phyloP scores from a whole-genome alignment of 1,140 invertebrate species.

The Lordiphosa clarofinis region DNA sequence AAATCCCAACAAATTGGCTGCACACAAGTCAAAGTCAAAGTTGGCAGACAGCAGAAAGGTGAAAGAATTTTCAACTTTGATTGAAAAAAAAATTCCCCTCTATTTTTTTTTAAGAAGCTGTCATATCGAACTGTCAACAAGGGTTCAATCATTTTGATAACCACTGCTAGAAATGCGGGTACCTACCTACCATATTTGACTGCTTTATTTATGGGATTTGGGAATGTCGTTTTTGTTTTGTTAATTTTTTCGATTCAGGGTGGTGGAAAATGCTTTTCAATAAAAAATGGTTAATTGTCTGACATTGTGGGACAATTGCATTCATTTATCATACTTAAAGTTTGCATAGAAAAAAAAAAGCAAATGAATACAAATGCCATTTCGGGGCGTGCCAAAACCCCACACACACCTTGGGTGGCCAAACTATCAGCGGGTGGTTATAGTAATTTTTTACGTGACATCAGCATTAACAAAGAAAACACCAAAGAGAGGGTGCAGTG shows the following conservation, averaged over 20 bases:
- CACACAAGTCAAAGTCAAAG: constrained; percentile 60
- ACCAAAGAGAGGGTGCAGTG: constrained; percentile 6
- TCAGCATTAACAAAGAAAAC: constrained; percentile 38
- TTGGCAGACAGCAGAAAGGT: constrained; percentile 37
- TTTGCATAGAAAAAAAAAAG: constrained; percentile 53
- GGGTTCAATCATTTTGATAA: constrained; percentile 60
- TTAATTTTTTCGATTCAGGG: constrained; percentile 15
- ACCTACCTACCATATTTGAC: constrained; percentile 33
- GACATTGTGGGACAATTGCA: constrained; percentile 38
- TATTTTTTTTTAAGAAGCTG: constrained; percentile 8
- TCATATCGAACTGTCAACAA: constrained; percentile 48
- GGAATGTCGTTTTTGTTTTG: neutral
- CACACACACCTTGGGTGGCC: constrained; percentile 58
- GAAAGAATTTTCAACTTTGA: constrained; percentile 47
- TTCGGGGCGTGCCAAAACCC: constrained; percentile 55
- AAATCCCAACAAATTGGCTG: constrained; percentile 70
- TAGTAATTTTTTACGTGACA: constrained; percentile 74
- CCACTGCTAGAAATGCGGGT: constrained; percentile 59
- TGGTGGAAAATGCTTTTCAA: constrained; percentile 65
- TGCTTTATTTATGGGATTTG: constrained; percentile 60
- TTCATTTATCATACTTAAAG: constrained; percentile 74
- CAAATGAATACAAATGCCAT: constrained; percentile 43
- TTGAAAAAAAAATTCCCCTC: constrained; percentile 21
- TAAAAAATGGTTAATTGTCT: constrained; percentile 67
- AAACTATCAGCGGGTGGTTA: constrained; percentile 61